A percentile compares a stretch with the other conserved stretches of the same genome.
phyloP scores from a whole-genome alignment of 2,888 invertebrate species.

The Timandra comae region DNA sequence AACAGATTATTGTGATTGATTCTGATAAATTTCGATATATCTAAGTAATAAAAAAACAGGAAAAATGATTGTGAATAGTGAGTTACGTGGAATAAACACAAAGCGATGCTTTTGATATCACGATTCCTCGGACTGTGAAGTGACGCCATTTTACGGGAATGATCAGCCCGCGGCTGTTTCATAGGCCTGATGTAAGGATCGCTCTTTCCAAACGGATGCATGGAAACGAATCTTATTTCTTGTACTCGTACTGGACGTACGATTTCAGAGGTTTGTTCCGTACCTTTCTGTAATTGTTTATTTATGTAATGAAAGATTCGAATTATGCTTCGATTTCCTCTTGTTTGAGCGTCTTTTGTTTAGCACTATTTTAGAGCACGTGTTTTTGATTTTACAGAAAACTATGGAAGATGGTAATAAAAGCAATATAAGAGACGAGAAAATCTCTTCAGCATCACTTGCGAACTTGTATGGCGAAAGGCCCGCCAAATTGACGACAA shows the following conservation, averaged over 20 bases:
- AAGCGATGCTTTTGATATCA: constrained; percentile 60
- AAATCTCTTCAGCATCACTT: constrained; percentile 49
- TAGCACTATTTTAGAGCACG: constrained; percentile 59
- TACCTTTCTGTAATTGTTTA: constrained; percentile 34
- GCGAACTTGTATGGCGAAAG: constrained; percentile 55
- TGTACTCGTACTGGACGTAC: constrained; percentile 74
- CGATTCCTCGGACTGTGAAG: constrained; percentile 70
- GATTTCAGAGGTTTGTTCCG: constrained; percentile 65
- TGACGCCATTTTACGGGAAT: constrained; percentile 79
- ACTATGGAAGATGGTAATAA: constrained; percentile 77
- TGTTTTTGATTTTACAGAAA: constrained; percentile 68
- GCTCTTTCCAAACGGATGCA: constrained; percentile 66
- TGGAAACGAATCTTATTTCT: constrained; percentile 68
- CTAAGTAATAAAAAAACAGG: constrained; percentile 30
- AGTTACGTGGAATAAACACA: constrained; percentile 41
- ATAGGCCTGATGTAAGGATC: constrained; percentile 72
- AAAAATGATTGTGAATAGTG: constrained; percentile 53
- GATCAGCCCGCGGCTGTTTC: constrained; percentile 75
- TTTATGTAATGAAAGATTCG: constrained; percentile 49
- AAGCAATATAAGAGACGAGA: constrained; percentile 62
- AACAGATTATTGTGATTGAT: constrained; percentile 50
- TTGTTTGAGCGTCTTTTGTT: constrained; percentile 72
- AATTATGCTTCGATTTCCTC: constrained; percentile 62
- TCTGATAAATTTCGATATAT: constrained; percentile 39
- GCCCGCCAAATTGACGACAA: constrained; percentile 53